Conservation (phyloP, 2,113 vertebrate species). For the Chloropsis cyanopogon region DNA sequence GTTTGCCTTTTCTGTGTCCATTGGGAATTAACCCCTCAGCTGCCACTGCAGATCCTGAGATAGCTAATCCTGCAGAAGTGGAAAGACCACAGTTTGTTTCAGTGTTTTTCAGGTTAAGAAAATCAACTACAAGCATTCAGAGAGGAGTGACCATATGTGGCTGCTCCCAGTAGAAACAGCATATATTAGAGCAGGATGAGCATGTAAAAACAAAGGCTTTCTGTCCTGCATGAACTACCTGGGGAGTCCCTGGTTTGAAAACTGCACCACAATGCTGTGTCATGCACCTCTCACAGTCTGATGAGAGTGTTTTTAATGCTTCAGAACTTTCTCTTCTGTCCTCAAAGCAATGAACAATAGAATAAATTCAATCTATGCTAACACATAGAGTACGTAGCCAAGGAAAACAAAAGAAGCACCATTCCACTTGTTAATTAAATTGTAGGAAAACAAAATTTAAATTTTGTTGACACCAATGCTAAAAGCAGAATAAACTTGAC, state of each 20-base stretch:
- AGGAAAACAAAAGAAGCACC: background rate
- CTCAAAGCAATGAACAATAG: background rate
- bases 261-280: background rate
- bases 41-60: background rate
- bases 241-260: background rate
- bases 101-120: background rate
- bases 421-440: background rate
- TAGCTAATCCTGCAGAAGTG: background rate
- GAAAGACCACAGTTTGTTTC: background rate
- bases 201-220: conserved; percentile 5
- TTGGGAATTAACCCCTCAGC: conserved; percentile 53
- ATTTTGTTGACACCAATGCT: background rate
- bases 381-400: background rate
- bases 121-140: background rate
- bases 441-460: background rate
- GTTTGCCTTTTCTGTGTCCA: conserved; percentile 31
- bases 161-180: background rate
- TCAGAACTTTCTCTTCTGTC: background rate
- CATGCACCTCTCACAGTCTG: background rate
- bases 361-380: background rate
- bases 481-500: background rate
- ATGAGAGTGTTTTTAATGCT: background rate
- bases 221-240: background rate
- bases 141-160: background rate
- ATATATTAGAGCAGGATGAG: background rate